phyloP scores from a whole-genome alignment of 2,888 invertebrate species.

The Cosmopolites sordidus region DNA sequence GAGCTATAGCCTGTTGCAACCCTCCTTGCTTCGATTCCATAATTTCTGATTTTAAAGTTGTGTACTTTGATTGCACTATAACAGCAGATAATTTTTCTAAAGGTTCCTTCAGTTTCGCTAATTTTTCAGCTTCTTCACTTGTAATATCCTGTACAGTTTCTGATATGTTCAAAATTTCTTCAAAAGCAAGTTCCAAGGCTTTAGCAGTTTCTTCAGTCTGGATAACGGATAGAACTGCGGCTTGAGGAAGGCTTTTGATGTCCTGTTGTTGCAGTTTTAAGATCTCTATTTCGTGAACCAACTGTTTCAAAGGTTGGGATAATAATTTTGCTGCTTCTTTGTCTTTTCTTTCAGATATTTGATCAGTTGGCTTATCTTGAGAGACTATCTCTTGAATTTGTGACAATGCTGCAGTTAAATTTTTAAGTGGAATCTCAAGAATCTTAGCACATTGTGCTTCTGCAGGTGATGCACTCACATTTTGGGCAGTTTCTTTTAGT shows the following conservation, averaged over 20 bases:
- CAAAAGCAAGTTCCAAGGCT: background rate
- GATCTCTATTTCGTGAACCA: slow-evolving; percentile 7
- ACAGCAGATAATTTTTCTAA: slow-evolving; percentile 21
- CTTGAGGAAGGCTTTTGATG: slow-evolving; percentile 16
- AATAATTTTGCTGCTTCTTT: slow-evolving; percentile 8
- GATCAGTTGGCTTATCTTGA: background rate
- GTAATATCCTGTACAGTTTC: too few relatives aligned
- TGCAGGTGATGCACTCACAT: slow-evolving; percentile 14
- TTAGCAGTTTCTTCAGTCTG: slow-evolving; percentile 15
- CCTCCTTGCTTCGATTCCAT: too few relatives aligned
- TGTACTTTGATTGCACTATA: slow-evolving; percentile 5
- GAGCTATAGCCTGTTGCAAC: slow-evolving; percentile 7
- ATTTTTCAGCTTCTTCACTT: too few relatives aligned
- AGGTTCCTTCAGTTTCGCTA: slow-evolving; percentile 9
- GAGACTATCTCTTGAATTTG: background rate
- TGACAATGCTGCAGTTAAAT: slow-evolving; percentile 17
- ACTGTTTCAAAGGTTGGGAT: slow-evolving; percentile 13
- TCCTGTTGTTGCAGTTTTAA: background rate
- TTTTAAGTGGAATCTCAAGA: slow-evolving; percentile 19
- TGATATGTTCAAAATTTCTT: too few relatives aligned
- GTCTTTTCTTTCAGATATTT: slow-evolving; percentile 11
- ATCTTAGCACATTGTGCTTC: slow-evolving; percentile 18
- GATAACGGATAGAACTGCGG: slow-evolving; percentile 16
- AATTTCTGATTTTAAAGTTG: too few relatives aligned
- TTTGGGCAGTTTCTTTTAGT: slow-evolving; percentile 22